These are phyloP conservation scores for Drosophila novamexicana DNA, from an alignment of 1,140 invertebrate species.

Conservation along the genomic window DNA sequence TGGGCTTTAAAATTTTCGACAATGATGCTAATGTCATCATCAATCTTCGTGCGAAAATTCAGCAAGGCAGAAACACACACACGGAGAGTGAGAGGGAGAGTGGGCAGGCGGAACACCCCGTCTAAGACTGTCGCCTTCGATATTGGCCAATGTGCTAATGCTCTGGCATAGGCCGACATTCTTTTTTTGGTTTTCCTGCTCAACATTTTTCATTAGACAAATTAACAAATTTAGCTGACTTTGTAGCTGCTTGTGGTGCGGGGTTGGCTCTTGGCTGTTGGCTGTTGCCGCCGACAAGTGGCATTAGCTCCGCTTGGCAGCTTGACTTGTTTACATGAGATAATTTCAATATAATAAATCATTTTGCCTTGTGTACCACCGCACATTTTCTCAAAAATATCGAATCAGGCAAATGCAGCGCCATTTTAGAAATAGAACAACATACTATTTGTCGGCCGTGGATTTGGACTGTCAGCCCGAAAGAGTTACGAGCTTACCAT, in stretches of 20 bases:
- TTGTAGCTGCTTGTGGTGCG: conserved; percentile 4
- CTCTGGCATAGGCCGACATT: conserved; percentile 52
- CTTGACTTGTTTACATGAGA: conserved; percentile 83
- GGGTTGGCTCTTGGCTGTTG: neutral
- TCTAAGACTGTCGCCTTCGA: conserved; percentile 62
- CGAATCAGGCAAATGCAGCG: conserved; percentile 19
- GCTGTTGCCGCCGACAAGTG: conserved; percentile 61
- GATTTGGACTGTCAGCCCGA: conserved; percentile 61
- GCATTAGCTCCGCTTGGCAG: conserved; percentile 76
- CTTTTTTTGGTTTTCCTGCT: conserved; percentile 37
- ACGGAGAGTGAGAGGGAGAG: neutral
- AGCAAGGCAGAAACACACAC: conserved; percentile 15
- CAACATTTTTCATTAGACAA: conserved; percentile 80
- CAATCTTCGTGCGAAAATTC: conserved; percentile 76
- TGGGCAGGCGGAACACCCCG: conserved; percentile 23
- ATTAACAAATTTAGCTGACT: conserved; percentile 75
- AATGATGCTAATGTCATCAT: conserved; percentile 84
- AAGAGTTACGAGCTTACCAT: conserved; percentile 59
- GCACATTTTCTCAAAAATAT: conserved; percentile 53
- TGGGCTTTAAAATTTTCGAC: conserved; percentile 73
- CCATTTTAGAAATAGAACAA: conserved; percentile 26
- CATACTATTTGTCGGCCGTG: conserved; percentile 53
- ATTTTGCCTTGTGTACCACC: conserved; percentile 50
- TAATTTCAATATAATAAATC: conserved; percentile 83
- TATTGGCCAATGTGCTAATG: conserved; percentile 40